Conservation (phyloP, 2,113 vertebrate species). For the Pseudorasbora parva region DNA sequence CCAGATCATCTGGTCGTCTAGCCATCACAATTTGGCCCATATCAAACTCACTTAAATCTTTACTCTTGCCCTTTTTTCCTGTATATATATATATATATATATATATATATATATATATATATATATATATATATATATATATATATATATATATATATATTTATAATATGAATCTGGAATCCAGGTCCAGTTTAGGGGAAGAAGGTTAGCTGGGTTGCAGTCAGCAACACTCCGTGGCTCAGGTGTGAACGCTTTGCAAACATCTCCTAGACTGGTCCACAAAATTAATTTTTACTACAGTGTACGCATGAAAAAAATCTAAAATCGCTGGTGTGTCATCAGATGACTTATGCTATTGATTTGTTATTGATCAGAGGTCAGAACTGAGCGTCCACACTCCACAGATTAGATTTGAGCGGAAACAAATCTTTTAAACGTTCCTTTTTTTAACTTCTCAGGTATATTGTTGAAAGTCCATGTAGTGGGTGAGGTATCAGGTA, state of each 20-base stretch:
- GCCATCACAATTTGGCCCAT: too few relatives aligned
- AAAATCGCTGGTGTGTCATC: neutral
- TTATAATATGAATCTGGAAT: slow-evolving; percentile 26
- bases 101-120: too few relatives aligned
- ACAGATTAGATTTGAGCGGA: neutral
- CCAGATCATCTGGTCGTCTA: too few relatives aligned
- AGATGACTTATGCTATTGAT: slow-evolving; percentile 23
- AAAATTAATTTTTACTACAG: neutral
- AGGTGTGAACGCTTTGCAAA: neutral
- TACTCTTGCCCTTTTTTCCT: too few relatives aligned
- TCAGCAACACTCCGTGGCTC: neutral
- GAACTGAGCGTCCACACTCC: neutral
- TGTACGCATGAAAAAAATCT: neutral
- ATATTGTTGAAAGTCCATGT: neutral
- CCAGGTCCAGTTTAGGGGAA: slow-evolving; percentile 3
- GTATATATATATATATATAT: too few relatives aligned
- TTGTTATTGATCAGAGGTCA: slow-evolving; percentile 1
- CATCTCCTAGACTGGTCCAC: neutral
- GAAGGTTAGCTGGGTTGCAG: slow-evolving; percentile 40
- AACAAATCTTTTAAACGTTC: neutral
- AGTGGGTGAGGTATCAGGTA: neutral
- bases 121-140: neutral
- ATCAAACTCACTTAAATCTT: too few relatives aligned
- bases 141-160: too few relatives aligned
- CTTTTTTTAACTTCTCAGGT: neutral